Evolutionary conservation across 2,113 vertebrate species (phyloP), one percentile per base, ranked within the genome.

Genomic region (Paraplagusia blochii): DNA sequence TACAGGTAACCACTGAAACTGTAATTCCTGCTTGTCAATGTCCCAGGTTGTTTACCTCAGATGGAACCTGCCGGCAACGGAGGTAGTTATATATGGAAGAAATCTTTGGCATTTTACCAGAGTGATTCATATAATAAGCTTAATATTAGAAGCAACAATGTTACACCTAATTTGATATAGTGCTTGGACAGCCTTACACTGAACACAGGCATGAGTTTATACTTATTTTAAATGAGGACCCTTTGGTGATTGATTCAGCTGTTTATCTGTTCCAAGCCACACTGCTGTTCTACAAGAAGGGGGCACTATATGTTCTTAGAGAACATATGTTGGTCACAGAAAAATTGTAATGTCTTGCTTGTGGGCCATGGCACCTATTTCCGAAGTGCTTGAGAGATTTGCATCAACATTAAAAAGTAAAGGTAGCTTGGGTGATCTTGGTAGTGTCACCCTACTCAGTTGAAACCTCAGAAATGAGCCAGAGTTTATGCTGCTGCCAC

Each of bases 381-480:
- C 87, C 14, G 74, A 77, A 13, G 72, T 84, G 34, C 58, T 88
- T 29, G 80, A 49, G 16, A 64, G 19, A 3, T 33, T 81, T 15
- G 60, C 84, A 11, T 57, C 52, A 10, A 50, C 44, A 29, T 5
- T 87, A 36, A 60, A 54, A 39, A 56, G 16, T 1, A 16, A 59
- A 22, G 16, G 38, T 11, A 11, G 12, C 7, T 38, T 45, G 18
- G 55, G 54, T 11, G 35, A 36, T 8, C 34, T 79, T 9, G 6
- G 45, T 13, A 63, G 56, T 11, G 19, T 86, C 22, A 77, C 29
- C n/a, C 36, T 88, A n/a, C 50, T 85, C 8, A 76, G 84, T 19
- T 87, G 85, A 63, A 68, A 74, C 12, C 76, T 85, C 5, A 84
- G 87, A 36, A 72, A 68, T 35, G 19, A 88, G 11, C n/a, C 3